Evolutionary conservation across 2,888 invertebrate species (phyloP).

Genomic region (Dendrolimus pini): DNA sequence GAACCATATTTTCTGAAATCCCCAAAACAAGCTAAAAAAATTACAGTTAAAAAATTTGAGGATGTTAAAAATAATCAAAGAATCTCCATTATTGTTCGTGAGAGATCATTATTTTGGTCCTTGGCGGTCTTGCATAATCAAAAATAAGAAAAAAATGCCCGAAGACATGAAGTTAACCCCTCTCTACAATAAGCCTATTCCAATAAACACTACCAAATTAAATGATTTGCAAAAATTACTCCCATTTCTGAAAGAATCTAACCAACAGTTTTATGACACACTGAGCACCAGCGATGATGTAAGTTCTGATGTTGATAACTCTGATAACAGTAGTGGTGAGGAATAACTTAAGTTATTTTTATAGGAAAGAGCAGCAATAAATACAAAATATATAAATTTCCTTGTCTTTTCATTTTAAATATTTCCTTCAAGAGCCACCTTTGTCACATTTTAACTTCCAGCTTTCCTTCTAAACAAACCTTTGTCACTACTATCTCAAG

Average conservation of each 20-base stretch:
- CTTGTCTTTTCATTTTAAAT: too few species aligned
- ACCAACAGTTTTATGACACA: not conserved
- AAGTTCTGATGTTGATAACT: conserved; percentile 2
- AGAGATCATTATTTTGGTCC: conserved; percentile 1
- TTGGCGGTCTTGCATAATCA: conserved; percentile 2
- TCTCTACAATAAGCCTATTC: conserved; percentile 1
- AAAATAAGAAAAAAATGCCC: conserved; percentile 1
- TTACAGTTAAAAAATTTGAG: not conserved
- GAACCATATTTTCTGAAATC: conserved; percentile 6
- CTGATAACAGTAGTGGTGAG: too few species aligned
- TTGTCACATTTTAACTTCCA: too few species aligned
- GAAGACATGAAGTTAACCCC: conserved; percentile 1
- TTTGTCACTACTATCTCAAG: too few species aligned
- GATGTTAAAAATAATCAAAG: not conserved
- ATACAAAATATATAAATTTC: too few species aligned
- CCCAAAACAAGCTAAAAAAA: not conserved
- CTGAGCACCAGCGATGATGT: conserved; percentile 1
- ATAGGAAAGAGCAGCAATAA: too few species aligned
- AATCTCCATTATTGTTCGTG: conserved; percentile 1
- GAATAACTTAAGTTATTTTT: too few species aligned
- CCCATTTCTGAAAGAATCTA: conserved; percentile 2
- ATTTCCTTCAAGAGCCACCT: too few species aligned
- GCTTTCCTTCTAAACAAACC: too few species aligned
- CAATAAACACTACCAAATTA: conserved; percentile 1
- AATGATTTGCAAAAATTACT: not conserved